These are phyloP conservation scores for Chloroclystis v-ata DNA, from an alignment of 2,888 invertebrate genomes.

Conservation along the genomic window DNA sequence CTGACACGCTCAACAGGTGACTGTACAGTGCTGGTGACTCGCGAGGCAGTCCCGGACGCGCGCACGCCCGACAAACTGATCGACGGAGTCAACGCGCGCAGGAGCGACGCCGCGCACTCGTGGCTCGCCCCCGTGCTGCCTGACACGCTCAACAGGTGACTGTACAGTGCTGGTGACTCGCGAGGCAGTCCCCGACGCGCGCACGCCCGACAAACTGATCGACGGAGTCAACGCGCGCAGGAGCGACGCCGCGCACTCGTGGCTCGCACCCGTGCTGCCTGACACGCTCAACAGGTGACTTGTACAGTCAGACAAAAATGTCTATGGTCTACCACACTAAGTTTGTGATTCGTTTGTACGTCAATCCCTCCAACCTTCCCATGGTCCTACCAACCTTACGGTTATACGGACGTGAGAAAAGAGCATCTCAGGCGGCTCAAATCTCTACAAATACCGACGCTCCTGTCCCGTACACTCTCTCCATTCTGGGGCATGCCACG, in stretches of 20 bases:
- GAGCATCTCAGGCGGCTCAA: no score
- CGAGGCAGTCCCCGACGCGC: slow-evolving; percentile 79
- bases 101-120: slow-evolving; percentile 76
- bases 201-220: slow-evolving; percentile 87
- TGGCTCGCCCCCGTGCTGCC: slow-evolving; percentile 44
- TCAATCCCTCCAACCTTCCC: no score
- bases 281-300: background rate
- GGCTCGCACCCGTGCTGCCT: slow-evolving; percentile 42
- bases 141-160: background rate
- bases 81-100: slow-evolving; percentile 79
- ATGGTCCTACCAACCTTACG: no score
- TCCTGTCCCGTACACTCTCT: no score
- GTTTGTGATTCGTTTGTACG: no score
- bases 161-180: slow-evolving; percentile 62
- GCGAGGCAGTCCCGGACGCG: slow-evolving; percentile 80
- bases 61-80: slow-evolving; percentile 88
- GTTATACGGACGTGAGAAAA: no score
- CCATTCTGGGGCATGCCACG: no score
- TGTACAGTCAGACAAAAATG: slow-evolving; percentile 40
- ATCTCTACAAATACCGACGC: no score
- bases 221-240: slow-evolving; percentile 79
- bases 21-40: slow-evolving; percentile 58
- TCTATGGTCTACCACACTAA: no score
- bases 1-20: slow-evolving; percentile 47
- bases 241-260: slow-evolving; percentile 76